Base-by-base conservation (phyloP, 2,797 vertebrate genomes). In the Margarornis squamiger region DNA sequence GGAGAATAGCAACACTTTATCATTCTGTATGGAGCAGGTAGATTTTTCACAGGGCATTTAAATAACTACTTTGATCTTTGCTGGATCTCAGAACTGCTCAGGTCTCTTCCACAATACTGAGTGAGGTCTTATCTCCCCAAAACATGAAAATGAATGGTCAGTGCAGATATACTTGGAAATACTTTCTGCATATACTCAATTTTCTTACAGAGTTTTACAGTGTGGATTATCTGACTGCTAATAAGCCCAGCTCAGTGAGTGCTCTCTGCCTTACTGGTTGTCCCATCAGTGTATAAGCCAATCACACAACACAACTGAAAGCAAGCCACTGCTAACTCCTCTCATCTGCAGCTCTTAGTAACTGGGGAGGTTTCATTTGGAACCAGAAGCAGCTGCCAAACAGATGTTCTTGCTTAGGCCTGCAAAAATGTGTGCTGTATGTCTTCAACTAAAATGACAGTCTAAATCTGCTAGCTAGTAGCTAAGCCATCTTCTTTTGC, bases 341-440 rank as follows among this genome's bases (percentile, higher is more conserved):
- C 65, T 86, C 76, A 86, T 86, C 58, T 78, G 78, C 46, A 48
- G 68, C 14, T 93, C 49, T 76, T 58, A 36, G 26, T 24, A 67
- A 92, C 49, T 63, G 57, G 16, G n/a, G 43, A 36, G 52, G 41
- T 62, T 92, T 77, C 49, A 58, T 58, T 65, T 58, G 83, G 89
- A 94, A 93, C 27, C 32, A 94, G 68, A 77, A 89, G 41, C 91
- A 90, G 71, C 71, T 94, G 92, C 45, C 86, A 94, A 89, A 73
- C 86, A 93, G 92, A 95, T 91, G 74, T 85, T 94, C 59, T 91
- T 91, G 82, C 62, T 0, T 41, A 92, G 45, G 68, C 52, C 57
- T 43, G 45, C 48, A 92, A 84, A 93, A 84, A 29, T 75, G 67
- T 14, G 21, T 66, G 58, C 70, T 86, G 6, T 75, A 55, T 1